Evolutionary conservation across 2,113 vertebrate species (phyloP), one percentile per base, ranked within the genome.

Genomic region (Otocyon megalotis): DNA sequence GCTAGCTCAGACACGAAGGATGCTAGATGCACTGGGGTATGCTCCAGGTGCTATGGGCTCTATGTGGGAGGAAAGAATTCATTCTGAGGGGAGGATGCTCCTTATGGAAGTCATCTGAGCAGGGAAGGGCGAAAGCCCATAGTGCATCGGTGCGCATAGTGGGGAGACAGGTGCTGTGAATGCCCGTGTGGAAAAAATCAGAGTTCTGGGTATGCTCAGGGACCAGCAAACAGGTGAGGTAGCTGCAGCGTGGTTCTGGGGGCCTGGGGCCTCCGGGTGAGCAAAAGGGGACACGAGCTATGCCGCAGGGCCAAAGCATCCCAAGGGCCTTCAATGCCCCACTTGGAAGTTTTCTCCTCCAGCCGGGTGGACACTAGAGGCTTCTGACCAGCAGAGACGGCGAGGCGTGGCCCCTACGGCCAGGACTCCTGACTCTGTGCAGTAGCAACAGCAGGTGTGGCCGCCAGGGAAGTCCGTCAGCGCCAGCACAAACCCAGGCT

Each of bases 401-500:
- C 1, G 11, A 69, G 11, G 35, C 53, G 10, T 19, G 35, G 50
- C 1, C 10, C 77, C 87, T 26, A 4, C 26, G 88, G 63, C 72
- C 60, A 88, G 69, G 32, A 58, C 54, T 32, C 53, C n/a, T 43
- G 37, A 72, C 81, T 69, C 26, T 24, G 74, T 76, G 88, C 56
- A 28, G 79, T 1, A 69, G 80, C 72, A 82, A 65, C 28, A 74
- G 92, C 71, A 88, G 53, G 72, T 11, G 43, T 28, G 24, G 76
- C 90, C 74, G 83, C 81, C 90, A 76, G 65, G 90, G 90, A 88
- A 54, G 81, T 37, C 92, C 83, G 71, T 72, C 53, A 16, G 84
- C 19, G 3, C 87, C 92, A 94, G 95, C 88, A 96, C 88, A 95
- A 98, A 94, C 60, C 58, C 48, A 72, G 32, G 43, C 94, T 88